Evolutionary conservation across 2,888 invertebrate species (phyloP).

Genomic region (Agrotis segetum): DNA sequence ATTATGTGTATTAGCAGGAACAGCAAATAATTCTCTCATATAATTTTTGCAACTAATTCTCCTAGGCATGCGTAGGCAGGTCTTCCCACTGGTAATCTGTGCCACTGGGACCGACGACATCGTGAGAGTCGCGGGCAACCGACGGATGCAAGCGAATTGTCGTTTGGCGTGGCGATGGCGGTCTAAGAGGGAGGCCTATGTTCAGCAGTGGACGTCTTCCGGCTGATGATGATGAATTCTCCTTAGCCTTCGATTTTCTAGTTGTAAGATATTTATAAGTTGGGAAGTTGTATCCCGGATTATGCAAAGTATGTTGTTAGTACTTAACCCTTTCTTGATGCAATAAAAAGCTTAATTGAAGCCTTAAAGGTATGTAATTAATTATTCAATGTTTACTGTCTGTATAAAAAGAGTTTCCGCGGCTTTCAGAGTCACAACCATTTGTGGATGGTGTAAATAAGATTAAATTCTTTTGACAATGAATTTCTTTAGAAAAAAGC

Average conservation of each 20-base stretch:
- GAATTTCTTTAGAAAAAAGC: slow-evolving; percentile 17
- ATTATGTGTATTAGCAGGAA: background rate
- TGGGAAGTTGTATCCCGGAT: background rate
- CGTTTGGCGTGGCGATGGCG: no score
- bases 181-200: no score
- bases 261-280: background rate
- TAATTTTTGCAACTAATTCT: background rate
- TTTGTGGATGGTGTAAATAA: background rate
- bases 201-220: no score
- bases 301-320: background rate
- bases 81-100: no score
- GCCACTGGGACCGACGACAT: no score
- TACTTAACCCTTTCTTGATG: background rate
- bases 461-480: slow-evolving; percentile 7
- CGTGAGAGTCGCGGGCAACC: no score
- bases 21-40: no score
- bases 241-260: background rate
- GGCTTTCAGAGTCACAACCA: background rate
- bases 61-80: no score
- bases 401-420: slow-evolving; percentile 20
- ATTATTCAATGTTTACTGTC: slow-evolving; percentile 9
- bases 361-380: slow-evolving; percentile 4
- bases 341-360: background rate
- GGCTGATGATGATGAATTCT: no score
- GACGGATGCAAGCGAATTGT: no score